phyloP scores from a whole-genome alignment of 1,140 invertebrate genomes.

The Rhopalosiphum padi region DNA sequence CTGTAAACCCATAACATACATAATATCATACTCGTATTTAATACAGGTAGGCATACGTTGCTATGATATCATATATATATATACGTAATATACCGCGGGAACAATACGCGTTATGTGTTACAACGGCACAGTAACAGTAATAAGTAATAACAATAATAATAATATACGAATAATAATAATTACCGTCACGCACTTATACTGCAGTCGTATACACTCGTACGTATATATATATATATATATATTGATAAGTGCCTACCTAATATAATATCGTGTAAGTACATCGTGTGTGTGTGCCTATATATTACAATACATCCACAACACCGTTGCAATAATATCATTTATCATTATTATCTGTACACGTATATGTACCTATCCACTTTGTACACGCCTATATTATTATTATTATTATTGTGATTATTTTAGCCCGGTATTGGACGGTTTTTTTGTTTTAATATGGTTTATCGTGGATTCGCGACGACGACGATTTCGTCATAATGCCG shows the following conservation, averaged over 20 bases:
- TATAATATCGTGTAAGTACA: not conserved
- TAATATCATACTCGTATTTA: not conserved
- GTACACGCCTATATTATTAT: not conserved
- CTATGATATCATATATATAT: not conserved
- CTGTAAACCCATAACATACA: not conserved
- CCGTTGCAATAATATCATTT: not conserved
- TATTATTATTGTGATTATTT: not conserved
- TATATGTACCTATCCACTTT: not conserved
- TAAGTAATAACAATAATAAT: not conserved
- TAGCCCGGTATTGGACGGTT: not conserved
- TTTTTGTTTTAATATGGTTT: not conserved
- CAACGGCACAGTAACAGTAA: not conserved
- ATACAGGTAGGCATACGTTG: not conserved
- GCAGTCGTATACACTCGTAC: no score
- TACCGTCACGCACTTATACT: no score
- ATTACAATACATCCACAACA: no score
- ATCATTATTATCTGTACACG: not conserved
- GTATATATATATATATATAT: no score
- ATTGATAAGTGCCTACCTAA: no score
- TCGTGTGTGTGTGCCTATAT: not conserved
- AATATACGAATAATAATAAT: no score
- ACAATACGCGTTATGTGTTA: constrained; percentile 13
- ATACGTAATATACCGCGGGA: no score
- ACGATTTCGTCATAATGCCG: not conserved
- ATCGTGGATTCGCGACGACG: not conserved